phyloP scores from a whole-genome alignment of 2,888 invertebrate species.

The Ephialtes manifestator region DNA sequence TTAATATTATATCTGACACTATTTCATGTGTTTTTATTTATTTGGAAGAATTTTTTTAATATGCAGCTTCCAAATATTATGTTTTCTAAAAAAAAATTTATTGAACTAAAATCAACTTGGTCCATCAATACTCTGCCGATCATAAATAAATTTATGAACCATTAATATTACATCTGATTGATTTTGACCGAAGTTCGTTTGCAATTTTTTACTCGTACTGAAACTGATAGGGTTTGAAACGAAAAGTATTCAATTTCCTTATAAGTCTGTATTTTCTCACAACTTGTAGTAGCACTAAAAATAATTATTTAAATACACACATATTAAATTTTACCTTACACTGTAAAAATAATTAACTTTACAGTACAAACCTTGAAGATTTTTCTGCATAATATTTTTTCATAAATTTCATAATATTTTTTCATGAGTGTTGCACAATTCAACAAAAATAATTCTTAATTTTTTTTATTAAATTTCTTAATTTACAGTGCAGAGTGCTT shows the following conservation, averaged over 20 bases:
- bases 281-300: background rate
- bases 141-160: background rate
- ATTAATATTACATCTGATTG: background rate
- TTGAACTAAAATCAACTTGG: background rate
- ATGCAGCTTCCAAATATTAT: no score
- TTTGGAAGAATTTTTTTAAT: background rate
- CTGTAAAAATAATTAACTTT: no score
- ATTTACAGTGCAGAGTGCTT: no score
- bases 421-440: no score
- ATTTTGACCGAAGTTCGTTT: no score
- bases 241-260: background rate
- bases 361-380: no score
- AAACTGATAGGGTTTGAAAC: no score
- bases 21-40: background rate
- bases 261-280: background rate
- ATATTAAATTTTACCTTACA: background rate
- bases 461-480: no score
- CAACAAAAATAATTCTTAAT: no score
- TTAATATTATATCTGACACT: background rate
- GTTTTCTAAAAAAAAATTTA: background rate
- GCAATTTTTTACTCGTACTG: no score
- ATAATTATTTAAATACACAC: background rate
- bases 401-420: no score
- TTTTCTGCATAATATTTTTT: no score
- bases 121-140: background rate